Percentiles rank a stretch among this genome's conserved stretches.
phyloP scores from a whole-genome alignment of 2,113 vertebrate genomes.

The Ramphastos sulfuratus region DNA sequence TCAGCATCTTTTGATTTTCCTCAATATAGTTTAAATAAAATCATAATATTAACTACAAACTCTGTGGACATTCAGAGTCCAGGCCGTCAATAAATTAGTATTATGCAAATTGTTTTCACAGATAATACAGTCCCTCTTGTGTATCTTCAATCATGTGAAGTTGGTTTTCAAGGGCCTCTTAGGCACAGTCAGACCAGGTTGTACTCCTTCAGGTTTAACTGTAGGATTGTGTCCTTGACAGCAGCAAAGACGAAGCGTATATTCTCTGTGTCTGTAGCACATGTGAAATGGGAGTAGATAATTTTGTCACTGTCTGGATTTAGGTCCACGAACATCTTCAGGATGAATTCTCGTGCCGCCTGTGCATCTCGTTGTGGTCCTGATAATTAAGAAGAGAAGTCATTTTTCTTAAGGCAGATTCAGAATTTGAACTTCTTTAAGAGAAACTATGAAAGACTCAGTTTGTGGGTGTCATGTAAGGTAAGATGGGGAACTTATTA shows the following conservation, averaged over 20 bases:
- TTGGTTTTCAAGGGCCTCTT: conserved; percentile 51
- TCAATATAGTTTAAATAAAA: conserved; percentile 87
- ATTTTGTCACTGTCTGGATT: conserved; percentile 96
- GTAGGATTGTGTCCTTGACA: conserved; percentile 95
- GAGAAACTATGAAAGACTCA: not conserved
- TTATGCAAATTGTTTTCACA: conserved; percentile 86
- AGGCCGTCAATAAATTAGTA: conserved; percentile 94
- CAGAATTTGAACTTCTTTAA: not conserved
- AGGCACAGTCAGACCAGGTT: conserved; percentile 87
- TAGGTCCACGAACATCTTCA: conserved; percentile 98
- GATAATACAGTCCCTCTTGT: conserved; percentile 82
- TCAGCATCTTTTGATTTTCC: conserved; percentile 80
- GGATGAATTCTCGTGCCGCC: conserved; percentile 92
- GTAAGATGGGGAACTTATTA: not conserved
- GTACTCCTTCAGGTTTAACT: conserved; percentile 95
- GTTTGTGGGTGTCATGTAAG: not conserved
- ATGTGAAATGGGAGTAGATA: conserved; percentile 98
- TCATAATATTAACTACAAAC: conserved; percentile 86
- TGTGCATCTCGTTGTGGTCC: conserved; percentile 90
- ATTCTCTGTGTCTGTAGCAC: conserved; percentile 96
- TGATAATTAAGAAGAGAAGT: conserved; percentile 58
- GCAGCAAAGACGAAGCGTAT: conserved; percentile 96
- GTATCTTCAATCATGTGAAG: conserved; percentile 53
- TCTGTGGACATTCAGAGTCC: conserved; percentile 79
- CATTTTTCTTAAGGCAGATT: not conserved